These are phyloP conservation scores for Oophaga sylvatica DNA, from an alignment of 2,797 vertebrate genomes.

Conservation along the genomic window DNA sequence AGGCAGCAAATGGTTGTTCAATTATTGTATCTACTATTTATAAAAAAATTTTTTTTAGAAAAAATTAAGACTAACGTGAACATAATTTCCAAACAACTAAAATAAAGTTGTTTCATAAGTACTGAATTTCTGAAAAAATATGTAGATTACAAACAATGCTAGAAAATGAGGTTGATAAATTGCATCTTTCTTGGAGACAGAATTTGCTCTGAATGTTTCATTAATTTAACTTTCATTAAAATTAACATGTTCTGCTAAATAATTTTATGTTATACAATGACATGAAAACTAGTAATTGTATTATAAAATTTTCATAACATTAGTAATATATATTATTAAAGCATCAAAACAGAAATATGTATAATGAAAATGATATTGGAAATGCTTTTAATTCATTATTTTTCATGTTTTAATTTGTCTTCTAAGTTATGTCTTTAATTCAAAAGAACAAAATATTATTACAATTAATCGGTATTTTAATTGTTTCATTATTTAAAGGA, in stretches of 20 bases:
- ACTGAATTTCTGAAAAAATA: too few species aligned
- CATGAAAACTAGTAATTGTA: too few species aligned
- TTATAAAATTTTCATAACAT: not conserved
- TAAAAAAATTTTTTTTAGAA: not conserved
- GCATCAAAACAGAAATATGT: too few species aligned
- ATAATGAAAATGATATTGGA: not conserved
- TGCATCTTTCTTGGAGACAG: not conserved
- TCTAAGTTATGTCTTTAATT: not conserved
- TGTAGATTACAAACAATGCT: not conserved
- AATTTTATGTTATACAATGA: too few species aligned
- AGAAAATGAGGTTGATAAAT: not conserved
- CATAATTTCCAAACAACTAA: not conserved
- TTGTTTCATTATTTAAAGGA: not conserved
- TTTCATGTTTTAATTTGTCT: not conserved
- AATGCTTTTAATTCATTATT: not conserved
- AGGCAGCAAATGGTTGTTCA: not conserved
- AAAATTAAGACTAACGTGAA: not conserved
- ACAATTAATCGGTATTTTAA: not conserved
- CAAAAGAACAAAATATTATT: not conserved
- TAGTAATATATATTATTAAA: not conserved
- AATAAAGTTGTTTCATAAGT: not conserved
- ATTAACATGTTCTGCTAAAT: not conserved
- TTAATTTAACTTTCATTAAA: not conserved
- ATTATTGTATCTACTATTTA: not conserved
- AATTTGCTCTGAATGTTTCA: not conserved